Base-by-base conservation (phyloP, 2,113 vertebrate genomes). In the Octodon degus region DNA sequence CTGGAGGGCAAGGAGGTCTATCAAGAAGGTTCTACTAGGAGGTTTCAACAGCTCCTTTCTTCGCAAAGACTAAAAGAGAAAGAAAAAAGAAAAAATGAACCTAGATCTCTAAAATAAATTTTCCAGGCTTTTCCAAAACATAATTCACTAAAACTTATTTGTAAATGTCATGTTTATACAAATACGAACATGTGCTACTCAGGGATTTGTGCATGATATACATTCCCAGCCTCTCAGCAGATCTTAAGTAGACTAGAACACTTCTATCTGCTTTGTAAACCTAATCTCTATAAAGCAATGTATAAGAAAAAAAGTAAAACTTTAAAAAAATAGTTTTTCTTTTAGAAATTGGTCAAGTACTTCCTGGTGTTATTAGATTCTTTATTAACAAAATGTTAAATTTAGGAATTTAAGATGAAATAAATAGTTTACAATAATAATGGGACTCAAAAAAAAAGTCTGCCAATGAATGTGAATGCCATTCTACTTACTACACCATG, bases 11-110 rank as follows among this genome's bases (percentile, higher is more conserved):
- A 96, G 76, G 4, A 58, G 90, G 94, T 97, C 96, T 94, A 91
- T 96, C 92, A 86, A 96, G 55, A 98, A 96, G 67, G 96, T 96
- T 95, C 97, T 90, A 97, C 62, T 87, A 97, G 67, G 67, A 95
- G 58, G 90, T 79, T 95, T 94, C 89, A 91, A 58, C 10, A 8
- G 84, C 89, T 95, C 62, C 89, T 92, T 97, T 96, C 95, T 97
- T 97, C 86, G 67, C 12, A 89, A 89, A 96, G 58, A 89, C 30
- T 97, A 25, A 92, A 95, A 93, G 90, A 95, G n/a, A 58, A 79
- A 85, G 30, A 96, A 22, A 80, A 90, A 17, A 58, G 14, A 67
- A 67, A 85, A 91, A 94, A 81, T 96, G 17, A 97, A 90, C 86
- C 34, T 76, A 55, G 43, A 86, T 11, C 22, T 11, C 87, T 58